Evolutionary conservation across 2,797 vertebrate species (phyloP).

Genomic region (Dryobates pubescens): DNA sequence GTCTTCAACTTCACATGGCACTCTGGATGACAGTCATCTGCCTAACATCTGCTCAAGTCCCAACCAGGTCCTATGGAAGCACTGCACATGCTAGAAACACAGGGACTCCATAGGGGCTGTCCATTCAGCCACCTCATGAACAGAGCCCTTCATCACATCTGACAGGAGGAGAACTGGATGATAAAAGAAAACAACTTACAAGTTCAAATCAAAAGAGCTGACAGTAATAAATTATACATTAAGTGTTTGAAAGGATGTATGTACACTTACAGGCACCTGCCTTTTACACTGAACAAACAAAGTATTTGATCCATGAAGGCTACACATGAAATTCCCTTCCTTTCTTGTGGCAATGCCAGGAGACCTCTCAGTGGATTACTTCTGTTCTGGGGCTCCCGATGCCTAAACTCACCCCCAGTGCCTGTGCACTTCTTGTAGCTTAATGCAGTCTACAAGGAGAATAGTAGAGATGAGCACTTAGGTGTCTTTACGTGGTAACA

Average conservation of each 20-base stretch:
- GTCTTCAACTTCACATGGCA: background rate
- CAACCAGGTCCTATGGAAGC: accelerated
- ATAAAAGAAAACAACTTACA: background rate
- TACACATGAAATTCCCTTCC: background rate
- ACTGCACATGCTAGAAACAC: accelerated
- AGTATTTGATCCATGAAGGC: constrained; percentile 23
- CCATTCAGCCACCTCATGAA: background rate
- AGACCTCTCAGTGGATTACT: background rate
- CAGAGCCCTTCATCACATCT: constrained; percentile 25
- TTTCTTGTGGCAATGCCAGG: background rate
- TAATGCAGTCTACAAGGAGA: background rate
- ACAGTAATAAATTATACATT: constrained; percentile 21
- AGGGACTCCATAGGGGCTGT: background rate
- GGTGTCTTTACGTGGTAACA: background rate
- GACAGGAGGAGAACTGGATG: constrained; percentile 30
- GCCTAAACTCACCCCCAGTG: background rate
- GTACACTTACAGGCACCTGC: background rate
- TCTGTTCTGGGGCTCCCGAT: background rate
- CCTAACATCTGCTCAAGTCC: background rate
- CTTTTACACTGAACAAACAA: background rate
- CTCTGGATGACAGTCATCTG: background rate
- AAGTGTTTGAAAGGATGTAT: background rate
- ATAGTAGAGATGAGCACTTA: background rate
- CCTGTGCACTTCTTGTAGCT: background rate
- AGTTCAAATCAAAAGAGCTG: constrained; percentile 9